Evolutionary conservation across 2,888 invertebrate species (phyloP), one percentile per base, ranked within the genome.

Genomic region (Elmis aenea): DNA sequence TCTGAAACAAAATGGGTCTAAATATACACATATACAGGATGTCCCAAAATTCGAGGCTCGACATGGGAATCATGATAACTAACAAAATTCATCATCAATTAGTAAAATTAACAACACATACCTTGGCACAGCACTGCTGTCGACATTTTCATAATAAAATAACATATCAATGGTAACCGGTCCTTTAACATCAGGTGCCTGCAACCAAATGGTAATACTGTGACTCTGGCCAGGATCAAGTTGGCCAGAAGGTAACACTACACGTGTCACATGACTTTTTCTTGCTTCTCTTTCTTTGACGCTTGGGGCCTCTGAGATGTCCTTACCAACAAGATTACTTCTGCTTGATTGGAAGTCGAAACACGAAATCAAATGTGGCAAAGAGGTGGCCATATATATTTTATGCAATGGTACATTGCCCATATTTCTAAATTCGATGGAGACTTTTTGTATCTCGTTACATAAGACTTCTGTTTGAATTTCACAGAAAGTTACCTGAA

Each of bases 401-500:
- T 77, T 76, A 29, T 69, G 73, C 60, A 85, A 69, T 13, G 79
- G 73, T 10, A 77, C 74, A 42, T 79, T 74, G 6, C 87, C 86
- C 15, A 77, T 76, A 57, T 86, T 86, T 23, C 74, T 72, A 33
- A 88, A 71, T 50, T 81, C 78, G 10, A 88, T 72, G 30, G 76
- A 74, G 8, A 86, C 68, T 31, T 72, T 74, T 50, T 81, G 76
- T 48, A 89, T 71, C 67, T 89, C 86, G 3, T 87, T 85, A 54
- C 82, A 79, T 30, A 88, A 67, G 60, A 86, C 75, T 33, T 81
- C 78, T 1, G 74, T 66, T 30, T 74, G 59, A 27, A 42, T 29
- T 26, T 40, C 31, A 39, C 8, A 33, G 33, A 46, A 39, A 22
- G 26, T 38, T 21, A 45, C 24, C 33, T 33, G 33, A 8, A 39